Base-by-base conservation (phyloP, 1,140 invertebrate genomes). In the Penaeus indicus region DNA sequence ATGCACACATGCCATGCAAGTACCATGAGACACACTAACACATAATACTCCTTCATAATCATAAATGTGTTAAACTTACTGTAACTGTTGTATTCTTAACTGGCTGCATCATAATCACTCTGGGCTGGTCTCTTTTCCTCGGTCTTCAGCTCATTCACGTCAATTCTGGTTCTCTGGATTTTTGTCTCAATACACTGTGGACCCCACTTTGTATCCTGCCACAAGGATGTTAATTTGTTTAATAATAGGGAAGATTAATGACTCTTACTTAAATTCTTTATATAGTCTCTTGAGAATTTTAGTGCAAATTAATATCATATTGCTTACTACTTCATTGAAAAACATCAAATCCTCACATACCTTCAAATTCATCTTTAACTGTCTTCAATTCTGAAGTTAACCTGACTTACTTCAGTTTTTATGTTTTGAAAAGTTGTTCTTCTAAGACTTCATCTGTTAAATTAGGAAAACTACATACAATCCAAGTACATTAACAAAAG, bases 121-220 rank as follows among this genome's bases (percentile, higher is more conserved):
- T 91, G 87, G 18, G 79, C 64, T 90, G 80, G 69, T 90, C 54
- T 38, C 91, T 88, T n/a, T n/a, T n/a, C n/a, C 64, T 92, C 91
- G 22, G 86, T 67, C 88, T 92, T 91, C 32, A 92, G 38, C 47
- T 92, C 91, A 32, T 90, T 87, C 54, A 91, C 63, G 67, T 88
- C 81, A 54, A 91, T 88, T 92, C 91, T 63, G 90, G 94, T 67
- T 93, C 95, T 92, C 96, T 95, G 27, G 75, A 72, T 92, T 96
- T 96, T 92, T 96, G 95, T 80, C 95, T 94, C 60, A 97, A 92
- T 1, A 97, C 95, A 90, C 95, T 95, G 93, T 96, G 96, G 16
- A 96, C 96, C 89, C 96, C 60, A 96, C 95, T 77, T 90, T 91
- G 69, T 91, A 91, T 19, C 86, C 90, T 90, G 61, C 7, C 19